A percentile compares a stretch with the other conserved stretches of the same genome.
phyloP scores from a whole-genome alignment of 2,888 invertebrate species.

The Leptopilina syphax region DNA sequence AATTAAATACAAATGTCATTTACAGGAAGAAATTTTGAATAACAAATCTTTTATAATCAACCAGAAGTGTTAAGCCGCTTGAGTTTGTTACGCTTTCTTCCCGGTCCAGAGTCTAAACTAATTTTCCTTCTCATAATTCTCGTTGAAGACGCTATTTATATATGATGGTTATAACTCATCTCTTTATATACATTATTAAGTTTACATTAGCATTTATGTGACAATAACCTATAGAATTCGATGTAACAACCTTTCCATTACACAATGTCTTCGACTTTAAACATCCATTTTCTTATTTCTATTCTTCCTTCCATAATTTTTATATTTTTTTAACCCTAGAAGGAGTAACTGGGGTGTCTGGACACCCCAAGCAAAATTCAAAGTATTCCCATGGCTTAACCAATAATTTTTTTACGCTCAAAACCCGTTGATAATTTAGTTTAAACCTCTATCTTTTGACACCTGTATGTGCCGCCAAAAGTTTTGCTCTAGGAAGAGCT shows the following conservation, averaged over 20 bases:
- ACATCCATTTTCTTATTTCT: neutral
- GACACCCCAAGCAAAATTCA: too few relatives aligned
- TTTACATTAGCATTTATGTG: conserved; percentile 54
- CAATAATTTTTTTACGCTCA: too few relatives aligned
- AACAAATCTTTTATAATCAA: neutral
- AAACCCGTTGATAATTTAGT: too few relatives aligned
- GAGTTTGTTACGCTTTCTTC: conserved; percentile 55
- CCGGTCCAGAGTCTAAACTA: conserved; percentile 58
- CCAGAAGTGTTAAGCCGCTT: conserved; percentile 48
- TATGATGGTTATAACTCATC: conserved; percentile 66
- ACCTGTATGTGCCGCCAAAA: too few relatives aligned
- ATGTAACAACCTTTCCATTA: neutral
- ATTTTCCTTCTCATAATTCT: conserved; percentile 64
- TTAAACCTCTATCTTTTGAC: too few relatives aligned
- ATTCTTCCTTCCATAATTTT: neutral
- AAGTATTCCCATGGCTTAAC: too few relatives aligned
- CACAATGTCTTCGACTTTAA: neutral
- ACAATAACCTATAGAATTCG: conserved; percentile 36
- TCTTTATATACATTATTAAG: conserved; percentile 59
- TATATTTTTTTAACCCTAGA: neutral
- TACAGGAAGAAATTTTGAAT: neutral
- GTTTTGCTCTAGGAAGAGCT: too few relatives aligned
- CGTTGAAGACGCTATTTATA: conserved; percentile 71
- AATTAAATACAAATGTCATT: too few relatives aligned
- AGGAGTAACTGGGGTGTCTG: too few relatives aligned